Evolutionary conservation across 2,888 invertebrate genomes (phyloP).

Genomic region (Scaptomyza polygonia): DNA sequence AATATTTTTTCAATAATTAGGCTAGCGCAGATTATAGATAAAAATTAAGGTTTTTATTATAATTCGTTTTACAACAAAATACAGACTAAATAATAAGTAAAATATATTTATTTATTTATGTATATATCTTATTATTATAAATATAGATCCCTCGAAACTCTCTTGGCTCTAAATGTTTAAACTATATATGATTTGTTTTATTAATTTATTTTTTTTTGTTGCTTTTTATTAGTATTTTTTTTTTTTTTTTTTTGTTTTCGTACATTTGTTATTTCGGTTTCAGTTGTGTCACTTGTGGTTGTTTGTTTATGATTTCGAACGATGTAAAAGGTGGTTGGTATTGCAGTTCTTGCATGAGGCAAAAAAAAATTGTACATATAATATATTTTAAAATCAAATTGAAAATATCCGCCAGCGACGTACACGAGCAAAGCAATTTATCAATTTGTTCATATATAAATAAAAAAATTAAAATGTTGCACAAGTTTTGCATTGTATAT

Average conservation of each 20-base stretch:
- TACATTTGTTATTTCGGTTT: constrained; percentile 35
- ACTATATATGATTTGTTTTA: constrained; percentile 58
- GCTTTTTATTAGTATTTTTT: constrained; percentile 1
- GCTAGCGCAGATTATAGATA: constrained; percentile 33
- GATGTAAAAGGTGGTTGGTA: constrained; percentile 26
- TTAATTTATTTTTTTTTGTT: constrained; percentile 17
- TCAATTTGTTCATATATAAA: constrained; percentile 2
- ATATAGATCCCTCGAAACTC: constrained; percentile 72
- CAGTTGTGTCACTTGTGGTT: constrained; percentile 40
- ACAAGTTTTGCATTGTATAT: constrained; percentile 11
- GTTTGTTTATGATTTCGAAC: constrained; percentile 26
- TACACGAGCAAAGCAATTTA: constrained; percentile 1
- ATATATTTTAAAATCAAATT: constrained; percentile 11
- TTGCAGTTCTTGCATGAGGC: constrained; percentile 51
- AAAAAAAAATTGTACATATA: no score
- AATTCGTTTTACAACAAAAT: constrained; percentile 80
- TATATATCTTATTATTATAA: constrained; percentile 75
- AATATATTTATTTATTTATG: constrained; percentile 76
- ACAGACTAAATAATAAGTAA: constrained; percentile 80
- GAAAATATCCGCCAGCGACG: constrained; percentile 7
- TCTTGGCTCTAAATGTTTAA: constrained; percentile 73
- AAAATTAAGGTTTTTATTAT: constrained; percentile 76
- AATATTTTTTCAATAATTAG: not conserved
- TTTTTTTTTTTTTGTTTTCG: not conserved
- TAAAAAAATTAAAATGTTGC: constrained; percentile 2